These are phyloP conservation scores for Plebejus argus DNA, from an alignment of 2,888 invertebrate species.

Conservation along the genomic window DNA sequence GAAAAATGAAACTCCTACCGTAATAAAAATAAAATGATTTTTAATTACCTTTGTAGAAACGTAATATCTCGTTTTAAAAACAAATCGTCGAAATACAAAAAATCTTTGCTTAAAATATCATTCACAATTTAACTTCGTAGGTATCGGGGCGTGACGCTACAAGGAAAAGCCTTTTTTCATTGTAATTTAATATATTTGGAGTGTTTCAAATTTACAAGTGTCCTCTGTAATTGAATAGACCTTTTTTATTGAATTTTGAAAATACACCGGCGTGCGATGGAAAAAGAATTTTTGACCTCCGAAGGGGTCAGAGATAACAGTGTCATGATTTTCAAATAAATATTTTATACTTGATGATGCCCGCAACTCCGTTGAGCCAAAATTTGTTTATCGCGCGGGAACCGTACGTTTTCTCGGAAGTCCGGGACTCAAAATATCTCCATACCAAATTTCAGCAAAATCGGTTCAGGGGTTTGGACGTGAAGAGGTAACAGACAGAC, in stretches of 20 bases:
- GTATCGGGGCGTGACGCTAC: not conserved
- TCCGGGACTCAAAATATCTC: too few species aligned
- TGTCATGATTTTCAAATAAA: not conserved
- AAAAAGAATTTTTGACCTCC: not conserved
- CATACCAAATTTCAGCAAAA: too few species aligned
- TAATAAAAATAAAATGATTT: not conserved
- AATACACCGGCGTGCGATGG: not conserved
- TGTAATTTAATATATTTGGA: conserved; percentile 25
- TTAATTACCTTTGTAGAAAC: not conserved
- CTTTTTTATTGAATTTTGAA: conserved; percentile 26
- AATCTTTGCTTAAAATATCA: conserved; percentile 16
- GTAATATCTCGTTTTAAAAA: not conserved
- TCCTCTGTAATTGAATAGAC: conserved; percentile 20
- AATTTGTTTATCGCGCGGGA: too few species aligned
- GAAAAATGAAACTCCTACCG: not conserved
- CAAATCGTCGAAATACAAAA: conserved; percentile 18
- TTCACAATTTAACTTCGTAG: conserved; percentile 1
- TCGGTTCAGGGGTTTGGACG: too few species aligned
- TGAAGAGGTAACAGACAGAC: too few species aligned
- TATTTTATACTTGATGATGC: not conserved
- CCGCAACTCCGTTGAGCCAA: too few species aligned
- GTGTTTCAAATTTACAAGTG: conserved; percentile 23
- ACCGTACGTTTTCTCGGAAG: too few species aligned
- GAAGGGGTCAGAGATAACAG: not conserved
- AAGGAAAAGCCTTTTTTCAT: conserved; percentile 25